A percentile compares a stretch with the other conserved stretches of the same genome.
These are phyloP conservation scores for Chorisops tibialis DNA, from an alignment of 2,888 invertebrate species.

Conservation along the genomic window DNA sequence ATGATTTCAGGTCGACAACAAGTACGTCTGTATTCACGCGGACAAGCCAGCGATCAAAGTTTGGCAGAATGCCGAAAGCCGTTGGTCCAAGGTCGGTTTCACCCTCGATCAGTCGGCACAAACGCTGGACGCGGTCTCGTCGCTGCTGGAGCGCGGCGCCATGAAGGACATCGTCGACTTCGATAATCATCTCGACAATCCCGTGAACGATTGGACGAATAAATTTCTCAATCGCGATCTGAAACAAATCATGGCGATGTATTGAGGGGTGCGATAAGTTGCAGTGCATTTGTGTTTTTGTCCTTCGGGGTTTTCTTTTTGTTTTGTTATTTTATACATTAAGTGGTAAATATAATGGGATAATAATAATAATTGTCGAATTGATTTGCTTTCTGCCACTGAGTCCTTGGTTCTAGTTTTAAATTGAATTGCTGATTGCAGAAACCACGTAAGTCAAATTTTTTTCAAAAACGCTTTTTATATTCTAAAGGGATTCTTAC, in stretches of 20 bases:
- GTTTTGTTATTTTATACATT: conserved; percentile 6
- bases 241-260: conserved; percentile 47
- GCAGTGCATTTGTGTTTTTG: neutral
- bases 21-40: conserved; percentile 64
- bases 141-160: conserved; percentile 68
- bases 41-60: conserved; percentile 69
- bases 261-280: conserved; percentile 38
- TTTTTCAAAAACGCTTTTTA: too few relatives aligned
- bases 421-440: too few relatives aligned
- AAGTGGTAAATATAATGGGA: conserved; percentile 16
- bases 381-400: too few relatives aligned
- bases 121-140: conserved; percentile 63
- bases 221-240: conserved; percentile 47
- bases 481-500: too few relatives aligned
- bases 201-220: conserved; percentile 87
- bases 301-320: neutral
- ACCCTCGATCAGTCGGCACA: conserved; percentile 39
- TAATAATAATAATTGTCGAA: too few relatives aligned
- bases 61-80: conserved; percentile 71
- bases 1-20: conserved; percentile 72
- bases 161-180: conserved; percentile 86
- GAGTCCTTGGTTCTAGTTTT: too few relatives aligned
- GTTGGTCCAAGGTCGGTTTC: conserved; percentile 63
- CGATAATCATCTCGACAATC: conserved; percentile 94
- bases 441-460: too few relatives aligned